Evolutionary conservation across 2,888 invertebrate genomes (phyloP), one percentile per base, ranked within the genome.

Genomic region (Chymomyza fuscimana): DNA sequence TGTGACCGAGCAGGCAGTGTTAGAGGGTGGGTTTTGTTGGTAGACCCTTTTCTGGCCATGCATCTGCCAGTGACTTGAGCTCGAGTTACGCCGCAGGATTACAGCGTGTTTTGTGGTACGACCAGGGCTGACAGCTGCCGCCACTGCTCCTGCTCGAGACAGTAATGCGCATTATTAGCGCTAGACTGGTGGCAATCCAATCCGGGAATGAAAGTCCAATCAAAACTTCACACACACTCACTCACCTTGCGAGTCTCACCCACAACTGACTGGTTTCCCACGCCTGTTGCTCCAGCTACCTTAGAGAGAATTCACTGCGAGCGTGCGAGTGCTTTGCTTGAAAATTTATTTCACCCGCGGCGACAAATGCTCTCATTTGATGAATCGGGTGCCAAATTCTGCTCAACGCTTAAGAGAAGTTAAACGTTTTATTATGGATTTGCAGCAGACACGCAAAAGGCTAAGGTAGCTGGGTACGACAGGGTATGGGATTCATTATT

Each of bases 361-460:
- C 86, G 76, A 80, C 80, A 82, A 65, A 71, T 70, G 79, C 67
- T 72, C 77, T 77, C 65, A 62, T 72, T 82, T 79, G 86, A 87
- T 79, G 79, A 81, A 89, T 89, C 87, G 87, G 83, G 89, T 90
- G 89, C 86, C 88, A 89, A 89, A 86, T 78, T 83, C 82, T 78
- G 79, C 84, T 84, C 79, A 79, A 83, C 72, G 75, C 77, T 80
- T 81, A 80, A 79, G 78, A 82, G 78, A 88, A 86, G 90, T 87
- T 88, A 87, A 90, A 89, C 79, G 84, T 71, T 81, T 16, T 74
- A 78, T 83, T 81, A 81, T 79, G 77, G 66, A 86, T 84, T 78
- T 74, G 69, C 70, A 61, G 63, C 76, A 78, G 87, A 77, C 89
- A 89, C 89, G 90, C 89, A 84, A 85, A 50, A n/a, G 36, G 62